These are phyloP conservation scores for Cyanocitta stelleri DNA, from an alignment of 2,113 vertebrate species.

Conservation along the genomic window DNA sequence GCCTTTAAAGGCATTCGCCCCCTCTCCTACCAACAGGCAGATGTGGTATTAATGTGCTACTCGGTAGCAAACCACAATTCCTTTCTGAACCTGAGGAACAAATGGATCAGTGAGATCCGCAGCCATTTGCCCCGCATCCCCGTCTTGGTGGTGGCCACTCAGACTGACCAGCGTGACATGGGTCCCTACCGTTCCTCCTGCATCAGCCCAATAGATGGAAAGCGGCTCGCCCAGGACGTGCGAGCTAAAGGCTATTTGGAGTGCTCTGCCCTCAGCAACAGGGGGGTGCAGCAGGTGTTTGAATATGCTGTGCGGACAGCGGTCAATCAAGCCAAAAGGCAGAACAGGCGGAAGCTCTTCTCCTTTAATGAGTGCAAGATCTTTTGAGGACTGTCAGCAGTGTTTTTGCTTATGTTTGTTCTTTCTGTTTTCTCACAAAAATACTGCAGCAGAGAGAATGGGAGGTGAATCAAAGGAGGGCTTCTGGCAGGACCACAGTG, in stretches of 20 bases:
- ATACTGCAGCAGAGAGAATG: background rate
- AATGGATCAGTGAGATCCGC: constrained; percentile 88
- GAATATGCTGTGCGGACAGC: constrained; percentile 89
- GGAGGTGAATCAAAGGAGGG: background rate
- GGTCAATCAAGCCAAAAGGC: constrained; percentile 80
- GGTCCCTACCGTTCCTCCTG: constrained; percentile 79
- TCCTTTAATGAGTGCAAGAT: constrained; percentile 86
- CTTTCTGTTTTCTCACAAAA: background rate
- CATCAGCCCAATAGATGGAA: constrained; percentile 78
- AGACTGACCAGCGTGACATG: constrained; percentile 88
- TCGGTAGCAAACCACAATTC: constrained; percentile 91
- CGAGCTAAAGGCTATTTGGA: constrained; percentile 92
- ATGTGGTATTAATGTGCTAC: constrained; percentile 91
- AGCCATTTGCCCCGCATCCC: constrained; percentile 84
- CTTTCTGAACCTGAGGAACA: constrained; percentile 81
- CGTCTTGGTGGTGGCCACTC: constrained; percentile 89
- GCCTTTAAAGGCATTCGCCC: constrained; percentile 89
- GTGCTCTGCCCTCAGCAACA: constrained; percentile 90
- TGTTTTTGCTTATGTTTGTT: background rate
- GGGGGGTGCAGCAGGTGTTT: constrained; percentile 94
- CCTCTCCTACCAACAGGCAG: constrained; percentile 93
- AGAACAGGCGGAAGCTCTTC: constrained; percentile 80
- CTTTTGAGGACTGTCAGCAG: constrained; percentile 62
- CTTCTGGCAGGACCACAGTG: background rate
- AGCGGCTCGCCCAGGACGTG: constrained; percentile 83